phyloP scores from a whole-genome alignment of 1,140 invertebrate genomes.

The Macrocentrus cingulum region DNA sequence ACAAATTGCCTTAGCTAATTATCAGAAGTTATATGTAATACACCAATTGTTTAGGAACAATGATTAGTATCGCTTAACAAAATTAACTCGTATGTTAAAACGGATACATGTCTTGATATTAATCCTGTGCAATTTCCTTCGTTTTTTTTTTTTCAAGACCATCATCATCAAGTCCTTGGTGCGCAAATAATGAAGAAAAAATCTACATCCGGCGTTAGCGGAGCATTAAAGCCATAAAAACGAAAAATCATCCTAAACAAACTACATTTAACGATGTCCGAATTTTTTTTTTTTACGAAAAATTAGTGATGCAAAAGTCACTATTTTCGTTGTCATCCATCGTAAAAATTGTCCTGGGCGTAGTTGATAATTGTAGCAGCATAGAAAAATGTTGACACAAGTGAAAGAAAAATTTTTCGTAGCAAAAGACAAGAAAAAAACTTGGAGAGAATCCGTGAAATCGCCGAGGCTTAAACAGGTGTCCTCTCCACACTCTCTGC shows the following conservation, averaged over 20 bases:
- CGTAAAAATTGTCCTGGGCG: no score
- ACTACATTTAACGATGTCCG: no score
- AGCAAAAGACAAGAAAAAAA: no score
- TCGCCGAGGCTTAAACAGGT: slow-evolving; percentile 8
- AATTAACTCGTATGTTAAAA: no score
- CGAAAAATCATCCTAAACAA: no score
- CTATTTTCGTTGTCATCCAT: no score
- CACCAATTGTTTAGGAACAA: background rate
- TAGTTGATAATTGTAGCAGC: no score
- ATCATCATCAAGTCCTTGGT: background rate
- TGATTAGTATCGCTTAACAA: background rate
- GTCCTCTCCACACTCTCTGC: background rate
- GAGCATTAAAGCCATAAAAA: no score
- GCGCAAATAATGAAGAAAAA: background rate
- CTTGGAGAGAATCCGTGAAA: slow-evolving; percentile 1
- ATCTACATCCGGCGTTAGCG: background rate
- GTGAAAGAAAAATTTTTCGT: no score
- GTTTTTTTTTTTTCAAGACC: background rate
- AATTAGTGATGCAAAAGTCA: no score
- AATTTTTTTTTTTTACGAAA: no score
- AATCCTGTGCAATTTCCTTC: background rate
- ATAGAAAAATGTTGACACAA: no score
- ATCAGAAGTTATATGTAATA: background rate
- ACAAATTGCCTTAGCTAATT: background rate
- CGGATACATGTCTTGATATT: background rate